phyloP scores from a whole-genome alignment of 2,797 vertebrate genomes.

The Anabacerthia variegaticeps region DNA sequence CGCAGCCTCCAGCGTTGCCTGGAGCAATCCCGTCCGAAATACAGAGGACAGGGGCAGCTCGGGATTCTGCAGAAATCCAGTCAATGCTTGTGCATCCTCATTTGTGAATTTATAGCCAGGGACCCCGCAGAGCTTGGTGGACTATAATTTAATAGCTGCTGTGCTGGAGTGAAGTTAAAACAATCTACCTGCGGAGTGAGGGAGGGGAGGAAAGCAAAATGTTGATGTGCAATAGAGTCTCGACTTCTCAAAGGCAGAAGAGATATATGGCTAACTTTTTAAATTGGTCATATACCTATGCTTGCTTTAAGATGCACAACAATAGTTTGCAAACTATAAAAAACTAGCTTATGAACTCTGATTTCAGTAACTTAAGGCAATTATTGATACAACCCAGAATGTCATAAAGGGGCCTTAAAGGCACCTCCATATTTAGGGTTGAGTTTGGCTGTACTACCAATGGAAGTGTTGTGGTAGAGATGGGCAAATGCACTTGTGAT shows the following conservation, averaged over 20 bases:
- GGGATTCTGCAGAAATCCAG: not conserved
- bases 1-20: too few relatives aligned
- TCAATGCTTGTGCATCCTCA: not conserved
- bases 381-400: not conserved
- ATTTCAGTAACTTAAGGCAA: not conserved
- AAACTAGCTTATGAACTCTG: not conserved
- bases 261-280: too few relatives aligned
- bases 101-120: not conserved
- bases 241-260: not conserved
- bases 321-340: not conserved
- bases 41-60: accelerated
- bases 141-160: not conserved
- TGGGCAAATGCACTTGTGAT: not conserved
- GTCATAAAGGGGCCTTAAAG: not conserved
- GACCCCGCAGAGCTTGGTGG: not conserved
- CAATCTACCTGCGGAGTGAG: not conserved
- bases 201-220: not conserved
- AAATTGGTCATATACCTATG: not conserved
- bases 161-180: not conserved
- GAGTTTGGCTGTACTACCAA: not conserved
- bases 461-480: not conserved
- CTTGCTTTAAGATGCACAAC: not conserved
- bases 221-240: not conserved
- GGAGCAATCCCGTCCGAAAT: not conserved
- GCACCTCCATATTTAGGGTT: not conserved